These are phyloP conservation scores for Micromussa lordhowensis DNA, from an alignment of 92 coral and sea anemone species.

Conservation along the genomic window DNA sequence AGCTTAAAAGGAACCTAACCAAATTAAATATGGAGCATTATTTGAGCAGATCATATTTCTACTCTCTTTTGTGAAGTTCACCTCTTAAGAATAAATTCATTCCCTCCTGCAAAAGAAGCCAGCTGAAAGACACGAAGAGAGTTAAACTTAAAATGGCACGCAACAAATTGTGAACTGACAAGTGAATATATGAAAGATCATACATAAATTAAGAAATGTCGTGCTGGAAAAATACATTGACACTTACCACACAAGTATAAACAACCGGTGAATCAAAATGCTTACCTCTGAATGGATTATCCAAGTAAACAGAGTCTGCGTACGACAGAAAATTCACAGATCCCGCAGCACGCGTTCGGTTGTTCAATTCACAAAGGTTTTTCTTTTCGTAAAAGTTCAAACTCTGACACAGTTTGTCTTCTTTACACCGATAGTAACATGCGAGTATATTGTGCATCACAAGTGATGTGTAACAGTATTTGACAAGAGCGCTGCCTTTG, in stretches of 20 bases:
- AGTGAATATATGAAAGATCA: no score
- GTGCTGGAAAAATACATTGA: neutral
- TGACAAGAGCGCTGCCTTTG: conserved; percentile 34
- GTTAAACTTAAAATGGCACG: neutral
- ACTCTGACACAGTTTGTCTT: conserved; percentile 50
- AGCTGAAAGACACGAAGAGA: neutral
- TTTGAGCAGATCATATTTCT: neutral
- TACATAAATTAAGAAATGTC: no score
- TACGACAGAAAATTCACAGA: neutral
- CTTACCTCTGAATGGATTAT: conserved; percentile 56
- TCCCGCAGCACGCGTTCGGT: conserved; percentile 39
- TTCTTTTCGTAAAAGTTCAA: conserved; percentile 42
- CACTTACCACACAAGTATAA: neutral
- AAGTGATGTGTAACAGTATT: conserved; percentile 29
- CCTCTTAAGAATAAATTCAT: neutral
- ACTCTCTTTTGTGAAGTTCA: neutral
- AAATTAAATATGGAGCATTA: neutral
- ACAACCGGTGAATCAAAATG: neutral
- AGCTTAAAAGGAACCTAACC: neutral
- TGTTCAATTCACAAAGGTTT: conserved; percentile 57
- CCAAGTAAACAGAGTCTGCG: conserved; percentile 35
- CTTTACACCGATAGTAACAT: conserved; percentile 51
- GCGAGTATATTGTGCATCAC: conserved; percentile 20
- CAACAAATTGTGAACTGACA: neutral
- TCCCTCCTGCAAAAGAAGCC: neutral